Evolutionary conservation across 2,113 vertebrate species (phyloP).

Genomic region (Toxotes jaculatrix): DNA sequence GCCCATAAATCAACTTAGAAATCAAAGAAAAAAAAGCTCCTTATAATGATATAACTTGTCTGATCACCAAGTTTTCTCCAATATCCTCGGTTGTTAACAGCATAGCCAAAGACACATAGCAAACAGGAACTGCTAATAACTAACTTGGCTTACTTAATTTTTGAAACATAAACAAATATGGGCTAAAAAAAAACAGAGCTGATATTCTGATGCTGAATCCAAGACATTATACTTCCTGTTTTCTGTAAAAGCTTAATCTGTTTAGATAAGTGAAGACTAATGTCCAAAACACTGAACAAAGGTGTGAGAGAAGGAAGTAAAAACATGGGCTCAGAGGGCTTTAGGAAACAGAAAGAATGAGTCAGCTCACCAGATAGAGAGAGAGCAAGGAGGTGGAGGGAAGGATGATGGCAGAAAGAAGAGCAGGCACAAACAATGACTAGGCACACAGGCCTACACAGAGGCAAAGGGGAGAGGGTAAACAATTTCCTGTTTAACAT

Average conservation of each 20-base stretch:
- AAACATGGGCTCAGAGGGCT: neutral
- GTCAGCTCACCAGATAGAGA: slow-evolving; percentile 33
- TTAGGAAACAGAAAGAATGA: slow-evolving; percentile 16
- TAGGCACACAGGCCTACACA: neutral
- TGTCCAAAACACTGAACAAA: neutral
- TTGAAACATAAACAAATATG: neutral
- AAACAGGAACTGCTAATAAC: no score
- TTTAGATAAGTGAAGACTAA: neutral
- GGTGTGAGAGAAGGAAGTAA: neutral
- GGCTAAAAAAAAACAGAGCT: neutral
- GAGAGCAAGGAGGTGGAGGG: slow-evolving; percentile 8
- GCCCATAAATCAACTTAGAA: no score
- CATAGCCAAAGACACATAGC: no score
- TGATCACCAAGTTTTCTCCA: no score
- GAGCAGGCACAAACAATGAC: slow-evolving; percentile 33
- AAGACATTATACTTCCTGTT: neutral
- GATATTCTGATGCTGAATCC: no score
- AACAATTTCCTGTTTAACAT: neutral
- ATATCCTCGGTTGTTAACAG: no score
- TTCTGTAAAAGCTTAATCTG: neutral
- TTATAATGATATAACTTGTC: no score
- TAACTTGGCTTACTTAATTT: no score
- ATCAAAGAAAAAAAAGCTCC: no score
- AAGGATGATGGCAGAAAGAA: slow-evolving; percentile 13
- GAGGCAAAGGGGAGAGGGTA: neutral